Base-by-base conservation (phyloP, 1,140 invertebrate species). In the Metopolophium dirhodum region DNA sequence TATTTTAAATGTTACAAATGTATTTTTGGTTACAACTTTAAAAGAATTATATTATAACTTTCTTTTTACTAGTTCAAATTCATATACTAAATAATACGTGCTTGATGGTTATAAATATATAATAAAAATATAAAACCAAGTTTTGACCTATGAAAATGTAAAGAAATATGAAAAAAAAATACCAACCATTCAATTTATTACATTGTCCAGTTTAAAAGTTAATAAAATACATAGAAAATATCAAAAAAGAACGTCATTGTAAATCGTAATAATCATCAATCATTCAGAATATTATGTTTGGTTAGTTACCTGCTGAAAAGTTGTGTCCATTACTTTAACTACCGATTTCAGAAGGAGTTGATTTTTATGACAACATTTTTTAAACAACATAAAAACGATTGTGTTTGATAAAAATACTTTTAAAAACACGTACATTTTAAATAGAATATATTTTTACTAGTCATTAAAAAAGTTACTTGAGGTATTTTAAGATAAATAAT, bases 21-120 rank as follows among this genome's bases (percentile, higher is more conserved):
- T 0, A 77, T 77, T 77, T 77, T 77, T 77, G n/a, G 61, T 14
- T 18, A 18, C 61, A 77, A 77, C 30, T 77, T 77, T 77, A n/a
- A 77, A 77, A n/a, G 30, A 77, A 77, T 77, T 77, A 77, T n/a
- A 77, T 77, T n/a, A 77, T 77, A 77, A 77, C 61, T 77, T 77
- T 77, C 30, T n/a, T 77, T 77, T 77, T 77, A 77, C 61, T n/a
- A 7, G 61, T 77, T 77, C n/a, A 35, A 6, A 77, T 77, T 14
- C 14, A 77, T 68, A n/a, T 77, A 77, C 61, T 77, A 77, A n/a
- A 77, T 77, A 35, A 77, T 77, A 77, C n/a, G n/a, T n/a, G n/a
- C 14, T 77, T 77, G 61, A n/a, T n/a, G n/a, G 61, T 77, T 77
- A 18, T 77, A 77, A 77, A n/a, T n/a, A 30, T 77, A 77, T 77